These are phyloP conservation scores for Egretta garzetta DNA, from an alignment of 2,113 vertebrate genomes.

Conservation along the genomic window DNA sequence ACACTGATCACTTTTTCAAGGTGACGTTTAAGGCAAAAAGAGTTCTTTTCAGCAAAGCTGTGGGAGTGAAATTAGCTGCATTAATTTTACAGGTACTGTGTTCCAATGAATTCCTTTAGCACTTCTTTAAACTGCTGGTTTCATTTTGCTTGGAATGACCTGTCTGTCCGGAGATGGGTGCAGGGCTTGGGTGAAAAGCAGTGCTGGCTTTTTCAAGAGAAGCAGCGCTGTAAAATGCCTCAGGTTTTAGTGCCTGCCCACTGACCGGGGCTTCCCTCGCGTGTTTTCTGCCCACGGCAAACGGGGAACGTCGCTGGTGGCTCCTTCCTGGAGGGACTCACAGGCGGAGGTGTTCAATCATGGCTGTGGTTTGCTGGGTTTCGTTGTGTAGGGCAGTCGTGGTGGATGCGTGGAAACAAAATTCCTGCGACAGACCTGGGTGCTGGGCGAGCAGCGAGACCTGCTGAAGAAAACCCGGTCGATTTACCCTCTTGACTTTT, in stretches of 20 bases:
- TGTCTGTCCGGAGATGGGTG: neutral
- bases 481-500: neutral
- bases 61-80: neutral
- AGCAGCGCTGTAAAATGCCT: neutral
- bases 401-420: neutral
- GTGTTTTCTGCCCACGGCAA: too few species aligned
- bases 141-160: neutral
- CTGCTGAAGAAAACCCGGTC: neutral
- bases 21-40: neutral
- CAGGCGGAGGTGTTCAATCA: neutral
- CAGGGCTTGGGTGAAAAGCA: rapidly evolving
- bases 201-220: neutral
- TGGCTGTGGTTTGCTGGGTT: rapidly evolving
- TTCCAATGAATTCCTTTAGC: neutral
- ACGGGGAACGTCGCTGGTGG: neutral
- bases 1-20: neutral
- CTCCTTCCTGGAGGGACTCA: neutral
- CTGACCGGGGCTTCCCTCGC: rapidly evolving
- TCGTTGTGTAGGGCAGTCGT: rapidly evolving
- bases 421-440: rapidly evolving
- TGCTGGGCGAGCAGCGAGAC: neutral
- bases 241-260: rapidly evolving
- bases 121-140: neutral
- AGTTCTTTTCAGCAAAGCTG: neutral
- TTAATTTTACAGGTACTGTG: neutral